Base-by-base conservation (phyloP, 2,113 vertebrate genomes). In the Lophotis ruficrista region DNA sequence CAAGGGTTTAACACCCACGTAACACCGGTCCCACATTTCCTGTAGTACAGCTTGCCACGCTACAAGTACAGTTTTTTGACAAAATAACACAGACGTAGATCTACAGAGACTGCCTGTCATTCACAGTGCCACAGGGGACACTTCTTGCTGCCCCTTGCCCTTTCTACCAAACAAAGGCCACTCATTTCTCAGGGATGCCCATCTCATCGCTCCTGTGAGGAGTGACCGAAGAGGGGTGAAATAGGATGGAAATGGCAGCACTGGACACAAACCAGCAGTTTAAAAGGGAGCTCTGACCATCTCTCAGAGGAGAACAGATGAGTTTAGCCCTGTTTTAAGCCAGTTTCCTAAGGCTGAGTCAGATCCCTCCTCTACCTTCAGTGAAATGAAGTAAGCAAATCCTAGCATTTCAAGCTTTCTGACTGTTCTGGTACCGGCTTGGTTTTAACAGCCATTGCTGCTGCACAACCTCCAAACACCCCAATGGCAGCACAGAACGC, bases 191-290 rank as follows among this genome's bases (percentile, higher is more conserved):
- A 27, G 7, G 18, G 14, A 72, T 12, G 43, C 23, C 47, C 43
- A 61, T 14, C 78, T 50, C 81, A 33, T 30, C 6, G 0, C 31
- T 57, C 33, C 31, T 70, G 15, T 22, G n/a, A 87, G 18, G 28
- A 53, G 13, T 4, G 17, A 33, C 56, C 25, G 28, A 58, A 71
- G 23, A 27, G 27, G 88, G 17, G 47, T 21, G 22, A 57, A 89
- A 47, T 43, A 54, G 11, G 18, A 80, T 0, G 0, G 48, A 50
- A 27, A 17, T 1, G 1, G 30, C 28, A 72, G 51, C 30, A 24
- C 10, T 51, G 48, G 24, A 19, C 8, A 60, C 38, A 66, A 53
- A 84, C 8, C 6, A 57, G 24, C 27, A 37, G 28, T 73, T 79
- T 54, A 48, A 58, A 73, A 30, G 43, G 23, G 41, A 83, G n/a